Base-by-base conservation (phyloP, 2,797 vertebrate genomes). In the Sebastes flavidus region DNA sequence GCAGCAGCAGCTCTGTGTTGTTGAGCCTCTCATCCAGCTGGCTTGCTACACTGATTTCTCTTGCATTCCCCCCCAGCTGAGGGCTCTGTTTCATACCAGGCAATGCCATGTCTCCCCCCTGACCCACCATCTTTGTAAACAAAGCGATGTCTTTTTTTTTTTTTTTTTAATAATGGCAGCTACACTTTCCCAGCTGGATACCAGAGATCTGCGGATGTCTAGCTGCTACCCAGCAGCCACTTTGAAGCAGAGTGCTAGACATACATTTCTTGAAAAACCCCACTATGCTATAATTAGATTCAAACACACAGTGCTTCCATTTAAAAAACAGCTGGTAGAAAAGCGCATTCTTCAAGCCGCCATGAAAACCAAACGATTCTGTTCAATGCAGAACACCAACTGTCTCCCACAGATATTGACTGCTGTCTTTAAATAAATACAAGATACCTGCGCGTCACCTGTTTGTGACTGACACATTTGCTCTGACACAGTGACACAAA, bases 281-380 rank as follows among this genome's bases (percentile, higher is more conserved):
- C 88, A 83, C 80, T 56, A 36, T 81, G 89, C 92, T 95, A 94
- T 93, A 95, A 94, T 95, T 94, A 95, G 93, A 93, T 89, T 84
- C 88, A 85, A 91, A 88, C 75, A 87, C 87, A 87, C 87, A 78
- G 82, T 72, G 56, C 92, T 92, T 92, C 79, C 87, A 92, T 92
- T 80, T 89, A 86, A 95, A 95, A 95, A 95, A 94, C 93, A 95
- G 93, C 93, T 95, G 93, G 86, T 78, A 80, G 76, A 91, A 42
- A 78, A 78, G 73, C 81, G 82, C 92, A 94, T 95, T 95, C 91
- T 90, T 78, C 81, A 60, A 60, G 84, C 77, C 90, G 89, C 92
- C 91, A 94, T 94, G 82, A 95, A 91, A 91, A 90, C 65, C 83
- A 84, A 75, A 69, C 5, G 49, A 92, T 88, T 88, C 75, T 70